Evolutionary conservation across 2,113 vertebrate genomes (phyloP).

Genomic region (Equus przewalskii): DNA sequence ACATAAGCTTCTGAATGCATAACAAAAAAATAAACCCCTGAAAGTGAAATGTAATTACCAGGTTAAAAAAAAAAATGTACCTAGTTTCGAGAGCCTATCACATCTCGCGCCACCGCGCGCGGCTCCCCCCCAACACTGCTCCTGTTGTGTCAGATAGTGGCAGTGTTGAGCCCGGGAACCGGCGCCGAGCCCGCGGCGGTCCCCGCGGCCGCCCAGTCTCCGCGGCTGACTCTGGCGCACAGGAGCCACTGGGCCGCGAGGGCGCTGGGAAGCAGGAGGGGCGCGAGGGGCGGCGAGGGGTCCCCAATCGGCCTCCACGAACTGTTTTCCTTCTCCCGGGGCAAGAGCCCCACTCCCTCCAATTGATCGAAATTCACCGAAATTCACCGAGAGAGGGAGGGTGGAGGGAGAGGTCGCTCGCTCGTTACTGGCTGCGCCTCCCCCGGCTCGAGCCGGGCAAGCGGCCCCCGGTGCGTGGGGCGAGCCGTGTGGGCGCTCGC

Average conservation of each 20-base stretch:
- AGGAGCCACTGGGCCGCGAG: conserved; percentile 66
- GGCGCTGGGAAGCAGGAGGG: conserved; percentile 66
- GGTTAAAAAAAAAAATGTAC: conserved; percentile 64
- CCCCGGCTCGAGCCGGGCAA: conserved; percentile 1
- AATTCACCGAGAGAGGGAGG: neutral
- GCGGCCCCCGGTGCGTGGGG: neutral
- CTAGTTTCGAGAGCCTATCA: conserved; percentile 70
- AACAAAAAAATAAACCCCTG: conserved; percentile 7
- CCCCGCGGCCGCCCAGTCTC: conserved; percentile 82
- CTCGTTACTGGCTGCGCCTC: neutral
- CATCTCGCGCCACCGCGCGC: conserved; percentile 3
- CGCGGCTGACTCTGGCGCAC: conserved; percentile 68
- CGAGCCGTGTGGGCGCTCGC: neutral
- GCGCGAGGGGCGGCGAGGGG: conserved; percentile 44
- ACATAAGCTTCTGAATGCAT: conserved; percentile 52
- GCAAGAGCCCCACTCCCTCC: conserved; percentile 43
- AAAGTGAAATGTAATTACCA: conserved; percentile 82
- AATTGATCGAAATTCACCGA: conserved; percentile 56
- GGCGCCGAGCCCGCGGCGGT: conserved; percentile 79
- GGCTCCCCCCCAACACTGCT: conserved; percentile 81
- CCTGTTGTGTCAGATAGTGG: conserved; percentile 89
- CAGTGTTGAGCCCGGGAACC: conserved; percentile 89
- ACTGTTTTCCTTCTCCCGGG: conserved; percentile 54
- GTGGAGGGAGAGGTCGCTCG: conserved; percentile 45
- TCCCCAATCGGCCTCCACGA: conserved; percentile 46